These are phyloP conservation scores for Ennomos erosarius DNA, from an alignment of 2,888 invertebrate species.

Conservation along the genomic window DNA sequence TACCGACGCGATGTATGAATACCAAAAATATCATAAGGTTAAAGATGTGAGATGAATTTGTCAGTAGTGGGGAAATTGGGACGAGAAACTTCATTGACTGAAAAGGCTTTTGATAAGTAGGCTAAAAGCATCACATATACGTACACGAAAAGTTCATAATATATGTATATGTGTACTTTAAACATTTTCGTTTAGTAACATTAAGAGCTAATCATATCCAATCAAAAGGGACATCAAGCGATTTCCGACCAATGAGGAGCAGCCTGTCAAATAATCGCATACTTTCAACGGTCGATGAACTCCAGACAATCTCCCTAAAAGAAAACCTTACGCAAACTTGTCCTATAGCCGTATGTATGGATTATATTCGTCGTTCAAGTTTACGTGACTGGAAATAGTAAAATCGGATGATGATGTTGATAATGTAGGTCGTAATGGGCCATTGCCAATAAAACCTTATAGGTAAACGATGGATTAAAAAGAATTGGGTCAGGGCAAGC, in stretches of 20 bases:
- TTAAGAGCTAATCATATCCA: too few relatives aligned
- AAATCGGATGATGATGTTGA: constrained; percentile 85
- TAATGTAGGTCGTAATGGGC: constrained; percentile 84
- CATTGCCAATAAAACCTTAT: constrained; percentile 85
- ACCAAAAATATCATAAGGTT: constrained; percentile 42
- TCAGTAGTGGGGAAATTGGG: constrained; percentile 33
- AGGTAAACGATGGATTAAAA: constrained; percentile 85
- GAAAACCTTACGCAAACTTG: constrained; percentile 48
- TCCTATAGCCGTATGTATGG: constrained; percentile 70
- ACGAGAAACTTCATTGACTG: constrained; percentile 24
- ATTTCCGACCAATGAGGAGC: constrained; percentile 45
- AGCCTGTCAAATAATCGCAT: constrained; percentile 45
- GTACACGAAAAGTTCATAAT: too few relatives aligned
- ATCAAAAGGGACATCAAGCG: constrained; percentile 39
- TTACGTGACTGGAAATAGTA: constrained; percentile 85
- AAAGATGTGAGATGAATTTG: constrained; percentile 40
- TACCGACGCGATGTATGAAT: constrained; percentile 48
- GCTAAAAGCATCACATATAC: background rate
- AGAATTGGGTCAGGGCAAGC: constrained; percentile 81
- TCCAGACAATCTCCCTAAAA: constrained; percentile 50
- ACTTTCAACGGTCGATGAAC: constrained; percentile 51
- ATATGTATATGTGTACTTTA: too few relatives aligned
- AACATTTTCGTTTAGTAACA: too few relatives aligned
- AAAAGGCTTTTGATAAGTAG: constrained; percentile 27
- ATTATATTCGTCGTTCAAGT: constrained; percentile 80